These are phyloP conservation scores for Synanthedon tipuliformis DNA, from an alignment of 2,888 invertebrate genomes.

Conservation along the genomic window DNA sequence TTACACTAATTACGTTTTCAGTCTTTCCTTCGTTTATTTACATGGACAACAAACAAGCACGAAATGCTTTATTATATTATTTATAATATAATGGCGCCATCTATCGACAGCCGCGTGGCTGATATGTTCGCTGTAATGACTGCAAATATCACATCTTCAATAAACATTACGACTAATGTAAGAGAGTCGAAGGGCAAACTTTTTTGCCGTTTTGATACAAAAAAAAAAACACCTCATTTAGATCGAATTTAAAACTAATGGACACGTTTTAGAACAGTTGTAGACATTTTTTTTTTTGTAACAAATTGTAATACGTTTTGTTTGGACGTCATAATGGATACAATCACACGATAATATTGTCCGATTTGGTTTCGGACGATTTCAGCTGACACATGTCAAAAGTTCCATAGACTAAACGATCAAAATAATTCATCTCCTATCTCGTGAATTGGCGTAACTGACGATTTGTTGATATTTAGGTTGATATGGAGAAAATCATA, in stretches of 20 bases:
- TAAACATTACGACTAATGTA: conserved; percentile 9
- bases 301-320: not conserved
- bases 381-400: too few species aligned
- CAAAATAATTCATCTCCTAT: too few species aligned
- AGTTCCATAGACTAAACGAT: too few species aligned
- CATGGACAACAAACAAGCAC: conserved; percentile 35
- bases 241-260: too few species aligned
- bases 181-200: not conserved
- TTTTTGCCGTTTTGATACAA: not conserved
- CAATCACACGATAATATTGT: not conserved
- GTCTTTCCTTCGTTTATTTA: conserved; percentile 61
- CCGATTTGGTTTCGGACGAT: too few species aligned
- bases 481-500: too few species aligned
- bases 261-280: too few species aligned
- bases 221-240: too few species aligned
- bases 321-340: not conserved
- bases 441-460: too few species aligned
- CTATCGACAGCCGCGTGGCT: conserved; percentile 8
- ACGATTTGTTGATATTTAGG: too few species aligned
- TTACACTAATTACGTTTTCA: conserved; percentile 31
- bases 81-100: not conserved
- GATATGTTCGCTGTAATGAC: conserved; percentile 24
- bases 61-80: not conserved
- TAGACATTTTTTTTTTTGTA: too few species aligned
- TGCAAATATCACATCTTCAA: conserved; percentile 31